Evolutionary conservation across 2,888 invertebrate genomes (phyloP).

Genomic region (Euzophera pinguis): DNA sequence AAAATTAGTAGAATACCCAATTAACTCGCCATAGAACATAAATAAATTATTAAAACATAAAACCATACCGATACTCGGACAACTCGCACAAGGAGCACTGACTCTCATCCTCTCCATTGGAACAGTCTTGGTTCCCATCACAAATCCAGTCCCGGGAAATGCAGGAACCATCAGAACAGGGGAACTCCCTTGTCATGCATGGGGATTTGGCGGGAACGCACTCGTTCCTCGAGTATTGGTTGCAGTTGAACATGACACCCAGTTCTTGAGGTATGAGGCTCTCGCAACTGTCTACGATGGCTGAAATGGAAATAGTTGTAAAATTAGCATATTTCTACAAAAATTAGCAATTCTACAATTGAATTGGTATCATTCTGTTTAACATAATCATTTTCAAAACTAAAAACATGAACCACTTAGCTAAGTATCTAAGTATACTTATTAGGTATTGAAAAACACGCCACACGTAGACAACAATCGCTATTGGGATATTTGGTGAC

Average conservation of each 20-base stretch:
- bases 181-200: slow-evolving; percentile 77
- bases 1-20: no score
- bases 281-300: slow-evolving; percentile 81
- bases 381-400: no score
- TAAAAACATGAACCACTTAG: no score
- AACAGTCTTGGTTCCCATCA: slow-evolving; percentile 81
- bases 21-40: no score
- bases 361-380: no score
- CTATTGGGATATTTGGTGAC: no score
- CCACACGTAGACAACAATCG: no score
- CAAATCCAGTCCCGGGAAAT: slow-evolving; percentile 82
- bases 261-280: slow-evolving; percentile 80
- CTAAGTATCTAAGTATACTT: no score
- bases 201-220: slow-evolving; percentile 73
- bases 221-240: slow-evolving; percentile 78
- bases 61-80: slow-evolving; percentile 50
- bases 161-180: slow-evolving; percentile 80
- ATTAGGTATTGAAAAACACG: no score
- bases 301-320: slow-evolving; percentile 61
- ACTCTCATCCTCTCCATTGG: slow-evolving; percentile 81
- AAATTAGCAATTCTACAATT: no score
- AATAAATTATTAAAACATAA: no score
- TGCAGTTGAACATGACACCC: slow-evolving; percentile 80
- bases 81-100: slow-evolving; percentile 51
- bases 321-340: no score